Conservation (phyloP, 2,113 vertebrate genomes). For the Cathartes aura region DNA sequence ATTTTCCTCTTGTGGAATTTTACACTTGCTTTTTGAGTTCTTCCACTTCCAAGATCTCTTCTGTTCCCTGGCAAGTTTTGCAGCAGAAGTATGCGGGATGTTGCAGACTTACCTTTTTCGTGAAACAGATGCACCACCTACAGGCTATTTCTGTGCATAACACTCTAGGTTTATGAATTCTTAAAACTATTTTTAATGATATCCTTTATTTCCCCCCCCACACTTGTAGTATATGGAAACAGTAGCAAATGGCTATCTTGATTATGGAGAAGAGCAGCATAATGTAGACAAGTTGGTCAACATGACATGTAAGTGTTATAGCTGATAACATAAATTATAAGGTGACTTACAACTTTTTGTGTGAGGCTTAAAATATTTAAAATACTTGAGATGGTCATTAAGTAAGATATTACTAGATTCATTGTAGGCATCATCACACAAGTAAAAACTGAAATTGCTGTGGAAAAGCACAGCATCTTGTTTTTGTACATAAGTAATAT, state of each 20-base stretch:
- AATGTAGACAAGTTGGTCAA: slow-evolving; percentile 84
- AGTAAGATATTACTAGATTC: neutral
- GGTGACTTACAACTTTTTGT: neutral
- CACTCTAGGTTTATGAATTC: neutral
- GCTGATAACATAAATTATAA: neutral
- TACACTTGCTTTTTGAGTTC: neutral
- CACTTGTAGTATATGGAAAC: slow-evolving; percentile 81
- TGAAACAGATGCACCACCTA: slow-evolving; percentile 48
- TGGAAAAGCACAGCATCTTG: neutral
- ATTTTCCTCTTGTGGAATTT: neutral
- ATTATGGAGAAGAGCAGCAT: slow-evolving; percentile 76
- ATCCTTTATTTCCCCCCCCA: neutral
- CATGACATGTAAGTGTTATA: slow-evolving; percentile 82
- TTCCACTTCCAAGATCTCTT: neutral
- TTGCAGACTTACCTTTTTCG: neutral
- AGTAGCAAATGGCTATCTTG: slow-evolving; percentile 75
- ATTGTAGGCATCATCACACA: neutral
- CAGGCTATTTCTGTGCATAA: neutral
- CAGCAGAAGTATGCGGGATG: neutral
- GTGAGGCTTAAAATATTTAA: neutral
- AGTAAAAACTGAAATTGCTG: neutral
- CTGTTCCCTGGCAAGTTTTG: neutral
- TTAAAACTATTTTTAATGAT: neutral
- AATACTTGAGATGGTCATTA: neutral
- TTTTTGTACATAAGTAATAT: neutral